These are phyloP conservation scores for Chloebia gouldiae DNA, from an alignment of 2,113 vertebrate genomes.

Conservation along the genomic window DNA sequence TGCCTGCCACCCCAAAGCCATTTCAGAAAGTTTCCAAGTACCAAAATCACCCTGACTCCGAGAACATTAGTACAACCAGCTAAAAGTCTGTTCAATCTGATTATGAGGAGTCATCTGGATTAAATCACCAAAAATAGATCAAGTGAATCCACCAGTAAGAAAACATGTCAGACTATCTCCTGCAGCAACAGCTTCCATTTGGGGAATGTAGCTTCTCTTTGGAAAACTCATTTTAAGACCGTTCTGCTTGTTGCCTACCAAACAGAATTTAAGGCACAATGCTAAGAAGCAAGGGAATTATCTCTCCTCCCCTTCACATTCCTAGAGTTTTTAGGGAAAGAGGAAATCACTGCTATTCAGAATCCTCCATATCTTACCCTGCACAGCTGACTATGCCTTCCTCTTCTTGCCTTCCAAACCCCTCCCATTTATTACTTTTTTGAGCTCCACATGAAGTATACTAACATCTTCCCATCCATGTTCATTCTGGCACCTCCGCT, in stretches of 20 bases:
- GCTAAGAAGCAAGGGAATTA: background rate
- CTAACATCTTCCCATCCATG: background rate
- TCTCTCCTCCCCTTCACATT: background rate
- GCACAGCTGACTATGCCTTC: background rate
- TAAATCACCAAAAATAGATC: slow-evolving; percentile 40
- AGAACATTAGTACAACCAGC: background rate
- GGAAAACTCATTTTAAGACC: background rate
- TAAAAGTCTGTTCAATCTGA: slow-evolving; percentile 15
- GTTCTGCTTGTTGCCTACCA: background rate
- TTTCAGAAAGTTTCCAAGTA: background rate
- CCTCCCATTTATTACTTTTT: background rate
- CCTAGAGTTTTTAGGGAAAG: background rate
- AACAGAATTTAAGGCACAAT: background rate
- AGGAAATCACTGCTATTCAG: background rate
- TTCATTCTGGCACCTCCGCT: background rate
- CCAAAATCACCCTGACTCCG: background rate
- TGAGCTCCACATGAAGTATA: background rate
- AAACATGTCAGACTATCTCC: background rate
- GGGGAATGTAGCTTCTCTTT: background rate
- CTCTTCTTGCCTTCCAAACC: background rate
- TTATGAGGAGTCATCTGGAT: slow-evolving; percentile 1
- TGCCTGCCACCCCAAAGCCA: background rate
- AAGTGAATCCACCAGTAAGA: background rate
- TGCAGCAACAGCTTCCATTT: background rate
- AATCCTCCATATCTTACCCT: background rate